Conservation (phyloP, 2,888 invertebrate genomes). For the Agrochola macilenta region DNA sequence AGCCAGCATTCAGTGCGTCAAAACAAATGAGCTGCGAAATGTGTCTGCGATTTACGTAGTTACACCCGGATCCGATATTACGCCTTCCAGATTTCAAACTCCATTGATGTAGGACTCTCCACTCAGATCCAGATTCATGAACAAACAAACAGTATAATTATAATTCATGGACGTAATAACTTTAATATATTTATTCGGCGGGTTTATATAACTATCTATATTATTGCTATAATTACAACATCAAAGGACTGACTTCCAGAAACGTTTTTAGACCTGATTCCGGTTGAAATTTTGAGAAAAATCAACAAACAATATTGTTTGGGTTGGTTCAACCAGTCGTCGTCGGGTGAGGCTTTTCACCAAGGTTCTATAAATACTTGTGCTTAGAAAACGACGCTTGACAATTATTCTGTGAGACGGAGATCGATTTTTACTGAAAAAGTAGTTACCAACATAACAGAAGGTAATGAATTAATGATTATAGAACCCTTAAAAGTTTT, state of each 20-base stretch:
- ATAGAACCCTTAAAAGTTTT: no score
- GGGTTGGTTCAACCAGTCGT: slow-evolving; percentile 46
- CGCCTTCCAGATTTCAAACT: slow-evolving; percentile 61
- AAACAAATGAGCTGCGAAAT: slow-evolving; percentile 34
- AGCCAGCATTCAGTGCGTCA: slow-evolving; percentile 17
- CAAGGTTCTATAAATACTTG: slow-evolving; percentile 53
- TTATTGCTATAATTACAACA: slow-evolving; percentile 78
- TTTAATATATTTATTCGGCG: slow-evolving; percentile 76
- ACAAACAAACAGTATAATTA: slow-evolving; percentile 82
- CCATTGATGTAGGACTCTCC: slow-evolving; percentile 66
- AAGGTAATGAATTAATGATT: not conserved
- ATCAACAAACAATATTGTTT: slow-evolving; percentile 63
- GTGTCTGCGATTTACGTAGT: slow-evolving; percentile 36
- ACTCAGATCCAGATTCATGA: slow-evolving; percentile 62
- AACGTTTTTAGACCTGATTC: slow-evolving; percentile 57
- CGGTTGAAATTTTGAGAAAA: slow-evolving; percentile 58
- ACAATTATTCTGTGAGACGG: not conserved
- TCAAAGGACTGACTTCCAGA: slow-evolving; percentile 77
- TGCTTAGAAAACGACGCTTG: not conserved
- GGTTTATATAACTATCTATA: slow-evolving; percentile 79
- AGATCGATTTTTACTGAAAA: not conserved
- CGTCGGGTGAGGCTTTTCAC: slow-evolving; percentile 36
- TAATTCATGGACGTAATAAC: slow-evolving; percentile 73
- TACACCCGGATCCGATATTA: slow-evolving; percentile 35
- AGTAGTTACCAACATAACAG: not conserved